Percentiles rank a stretch among this genome's conserved stretches.
These are phyloP conservation scores for Gymnoscelis rufifasciata DNA, from an alignment of 2,888 invertebrate species.

Conservation along the genomic window DNA sequence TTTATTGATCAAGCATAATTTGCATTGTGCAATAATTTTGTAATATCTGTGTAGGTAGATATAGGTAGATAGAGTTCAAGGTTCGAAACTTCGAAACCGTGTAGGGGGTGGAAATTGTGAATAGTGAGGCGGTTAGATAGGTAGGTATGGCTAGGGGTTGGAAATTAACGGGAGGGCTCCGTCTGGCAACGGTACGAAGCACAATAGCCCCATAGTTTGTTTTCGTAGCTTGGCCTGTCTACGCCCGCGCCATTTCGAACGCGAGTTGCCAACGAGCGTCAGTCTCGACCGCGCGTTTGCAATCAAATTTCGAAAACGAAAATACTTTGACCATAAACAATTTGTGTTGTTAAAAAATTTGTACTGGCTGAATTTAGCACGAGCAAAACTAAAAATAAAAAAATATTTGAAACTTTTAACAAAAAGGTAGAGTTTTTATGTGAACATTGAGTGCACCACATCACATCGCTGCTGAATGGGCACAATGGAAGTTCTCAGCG, in stretches of 20 bases:
- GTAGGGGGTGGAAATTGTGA: neutral
- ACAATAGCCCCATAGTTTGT: conserved; percentile 61
- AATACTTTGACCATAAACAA: conserved; percentile 12
- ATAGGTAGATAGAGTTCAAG: too few species aligned
- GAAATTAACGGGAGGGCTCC: conserved; percentile 56
- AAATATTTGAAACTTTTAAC: neutral
- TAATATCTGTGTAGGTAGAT: neutral
- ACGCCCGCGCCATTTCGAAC: conserved; percentile 40
- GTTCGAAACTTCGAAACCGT: too few species aligned
- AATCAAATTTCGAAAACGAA: conserved; percentile 47
- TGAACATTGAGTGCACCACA: conserved; percentile 40
- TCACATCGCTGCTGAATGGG: conserved; percentile 50
- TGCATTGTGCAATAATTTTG: neutral
- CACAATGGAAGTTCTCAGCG: conserved; percentile 60
- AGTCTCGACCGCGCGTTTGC: conserved; percentile 70
- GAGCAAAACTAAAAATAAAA: neutral
- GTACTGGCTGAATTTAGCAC: too few species aligned
- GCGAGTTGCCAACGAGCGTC: conserved; percentile 70
- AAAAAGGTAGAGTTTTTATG: conserved; percentile 9
- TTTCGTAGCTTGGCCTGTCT: conserved; percentile 46
- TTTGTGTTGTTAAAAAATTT: neutral
- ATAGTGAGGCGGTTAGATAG: conserved; percentile 18
- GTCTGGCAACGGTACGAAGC: conserved; percentile 56
- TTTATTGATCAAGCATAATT: neutral
- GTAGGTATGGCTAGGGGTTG: conserved; percentile 48